phyloP scores from a whole-genome alignment of 1,140 invertebrate genomes.

The Pectinophora gossypiella region DNA sequence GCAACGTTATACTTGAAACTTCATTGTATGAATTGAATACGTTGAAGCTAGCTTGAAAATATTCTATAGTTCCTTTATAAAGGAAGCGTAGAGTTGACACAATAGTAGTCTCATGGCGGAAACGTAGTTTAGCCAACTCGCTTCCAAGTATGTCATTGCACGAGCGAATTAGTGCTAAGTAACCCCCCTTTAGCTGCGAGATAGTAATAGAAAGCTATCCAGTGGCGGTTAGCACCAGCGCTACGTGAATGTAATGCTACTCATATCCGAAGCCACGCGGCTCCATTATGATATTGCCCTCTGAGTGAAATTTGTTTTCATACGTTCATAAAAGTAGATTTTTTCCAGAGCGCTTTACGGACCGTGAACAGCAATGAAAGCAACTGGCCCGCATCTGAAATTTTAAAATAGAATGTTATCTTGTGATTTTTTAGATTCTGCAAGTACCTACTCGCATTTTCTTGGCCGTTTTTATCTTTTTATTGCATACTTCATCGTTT shows the following conservation, averaged over 20 bases:
- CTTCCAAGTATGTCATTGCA: not conserved
- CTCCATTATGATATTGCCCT: conserved; percentile 68
- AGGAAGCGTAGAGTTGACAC: not conserved
- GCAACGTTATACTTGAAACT: no score
- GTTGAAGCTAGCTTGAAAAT: no score
- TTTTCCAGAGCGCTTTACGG: conserved; percentile 32
- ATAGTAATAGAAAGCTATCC: conserved; percentile 38
- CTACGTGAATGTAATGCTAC: conserved; percentile 47
- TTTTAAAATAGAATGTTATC: conserved; percentile 2
- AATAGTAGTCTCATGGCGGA: not conserved
- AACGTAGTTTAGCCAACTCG: not conserved
- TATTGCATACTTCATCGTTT: no score
- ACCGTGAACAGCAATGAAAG: conserved; percentile 17
- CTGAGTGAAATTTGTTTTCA: conserved; percentile 64
- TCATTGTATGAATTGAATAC: no score
- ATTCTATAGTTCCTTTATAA: not conserved
- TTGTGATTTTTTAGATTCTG: not conserved
- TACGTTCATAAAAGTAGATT: conserved; percentile 38
- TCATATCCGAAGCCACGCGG: conserved; percentile 45
- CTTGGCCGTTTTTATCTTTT: not conserved
- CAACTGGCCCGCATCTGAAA: conserved; percentile 6
- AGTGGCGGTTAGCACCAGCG: conserved; percentile 43
- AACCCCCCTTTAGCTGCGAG: not conserved
- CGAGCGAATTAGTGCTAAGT: conserved; percentile 2
- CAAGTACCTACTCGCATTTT: not conserved